Base-by-base conservation (phyloP, 2,113 vertebrate genomes). In the Alethe diademata region DNA sequence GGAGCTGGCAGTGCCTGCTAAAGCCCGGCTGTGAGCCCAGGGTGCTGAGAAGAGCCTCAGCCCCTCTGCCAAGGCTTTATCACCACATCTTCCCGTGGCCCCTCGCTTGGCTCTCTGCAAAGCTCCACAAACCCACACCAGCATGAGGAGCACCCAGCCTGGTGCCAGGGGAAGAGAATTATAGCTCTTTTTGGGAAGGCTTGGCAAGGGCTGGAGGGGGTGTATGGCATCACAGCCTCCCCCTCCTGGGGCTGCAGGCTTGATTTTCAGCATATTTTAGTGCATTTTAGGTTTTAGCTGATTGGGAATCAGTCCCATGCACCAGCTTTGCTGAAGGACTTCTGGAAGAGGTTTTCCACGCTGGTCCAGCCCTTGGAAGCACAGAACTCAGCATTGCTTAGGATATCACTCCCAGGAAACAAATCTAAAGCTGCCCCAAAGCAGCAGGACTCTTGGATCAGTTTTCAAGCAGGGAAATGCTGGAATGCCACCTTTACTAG, bases 61-160 rank as follows among this genome's bases (percentile, higher is more conserved):
- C 65, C 93, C 86, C 94, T 85, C 91, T 95, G 86, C 75, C 84
- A 96, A 86, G 48, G 31, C 43, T 71, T 94, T 94, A 95, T 96
- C 88, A 0, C n/a, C 25, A 14, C 47, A 93, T 95, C 90, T 88
- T 47, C 91, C 81, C 7, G 0, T 0, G 18, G 45, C 86, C 53
- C n/a, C 74, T 90, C 0, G 0, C 72, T 42, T 64, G 86, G 92
- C 80, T 89, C 11, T 0, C 60, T 38, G 75, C 60, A 64, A 16
- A 87, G 61, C 93, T 78, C 86, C 60, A 31, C 53, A 54, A 86
- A 78, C 24, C 11, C 36, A 48, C 70, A 60, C 4, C 12, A 28
- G 60, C 47, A 36, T 9, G 35, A 60, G 38, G 51, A 66, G 31
- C 69, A 57, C 51, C 64, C 92, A 83, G 48, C 24, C 47, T 51